These are phyloP conservation scores for Astreopora myriophthalma DNA, from an alignment of 64 coral and sea anemone species.

Conservation along the genomic window DNA sequence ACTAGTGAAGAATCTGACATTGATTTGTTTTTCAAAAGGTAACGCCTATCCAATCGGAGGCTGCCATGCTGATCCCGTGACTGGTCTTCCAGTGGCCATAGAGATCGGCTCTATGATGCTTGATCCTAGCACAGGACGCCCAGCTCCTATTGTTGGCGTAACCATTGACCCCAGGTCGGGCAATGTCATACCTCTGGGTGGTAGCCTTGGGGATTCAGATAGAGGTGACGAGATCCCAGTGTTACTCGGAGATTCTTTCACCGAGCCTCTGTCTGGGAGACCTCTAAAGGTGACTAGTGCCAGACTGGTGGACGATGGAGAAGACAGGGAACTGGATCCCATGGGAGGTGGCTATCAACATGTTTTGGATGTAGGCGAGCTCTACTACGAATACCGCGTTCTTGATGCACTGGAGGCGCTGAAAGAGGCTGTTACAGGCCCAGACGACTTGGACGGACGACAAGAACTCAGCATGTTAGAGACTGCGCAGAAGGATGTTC, in stretches of 20 bases:
- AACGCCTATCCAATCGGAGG: slow-evolving; percentile 92
- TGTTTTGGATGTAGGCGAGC: slow-evolving; percentile 87
- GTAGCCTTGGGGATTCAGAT: slow-evolving; percentile 74
- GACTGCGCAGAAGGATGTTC: slow-evolving; percentile 77
- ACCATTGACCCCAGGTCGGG: slow-evolving; percentile 88
- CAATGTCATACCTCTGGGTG: slow-evolving; percentile 91
- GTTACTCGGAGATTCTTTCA: slow-evolving; percentile 76
- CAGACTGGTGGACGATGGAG: slow-evolving; percentile 91
- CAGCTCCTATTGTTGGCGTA: slow-evolving; percentile 82
- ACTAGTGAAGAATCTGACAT: background rate
- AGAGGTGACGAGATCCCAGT: slow-evolving; percentile 89
- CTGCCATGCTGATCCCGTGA: slow-evolving; percentile 89
- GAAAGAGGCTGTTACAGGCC: slow-evolving; percentile 86
- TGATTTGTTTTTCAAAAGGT: slow-evolving; percentile 36
- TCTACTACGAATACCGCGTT: slow-evolving; percentile 93
- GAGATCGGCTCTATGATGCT: slow-evolving; percentile 93
- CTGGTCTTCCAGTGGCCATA: slow-evolving; percentile 93
- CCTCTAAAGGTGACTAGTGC: slow-evolving; percentile 87
- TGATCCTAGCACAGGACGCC: slow-evolving; percentile 74
- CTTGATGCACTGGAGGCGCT: slow-evolving; percentile 82
- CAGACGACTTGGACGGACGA: slow-evolving; percentile 76
- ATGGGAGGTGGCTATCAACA: slow-evolving; percentile 92
- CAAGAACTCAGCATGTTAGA: slow-evolving; percentile 91
- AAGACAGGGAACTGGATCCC: slow-evolving; percentile 89
- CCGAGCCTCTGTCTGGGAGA: slow-evolving; percentile 87